These are phyloP conservation scores for Pipra filicauda DNA, from an alignment of 2,113 vertebrate species.

Conservation along the genomic window DNA sequence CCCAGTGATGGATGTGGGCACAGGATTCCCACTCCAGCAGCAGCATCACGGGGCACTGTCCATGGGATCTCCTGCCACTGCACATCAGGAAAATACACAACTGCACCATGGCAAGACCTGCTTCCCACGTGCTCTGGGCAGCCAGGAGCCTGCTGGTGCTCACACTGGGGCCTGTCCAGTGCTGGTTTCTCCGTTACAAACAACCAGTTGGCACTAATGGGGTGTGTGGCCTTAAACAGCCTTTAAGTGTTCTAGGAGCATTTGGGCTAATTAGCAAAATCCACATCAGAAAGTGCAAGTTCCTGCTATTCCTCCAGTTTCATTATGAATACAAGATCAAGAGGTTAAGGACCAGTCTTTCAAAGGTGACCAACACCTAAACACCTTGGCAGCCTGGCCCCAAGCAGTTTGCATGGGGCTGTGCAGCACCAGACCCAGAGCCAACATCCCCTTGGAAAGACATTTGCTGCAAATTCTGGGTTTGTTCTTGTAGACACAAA, in stretches of 20 bases:
- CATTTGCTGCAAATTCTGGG: not conserved
- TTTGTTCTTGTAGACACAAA: not conserved
- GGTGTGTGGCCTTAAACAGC: not conserved
- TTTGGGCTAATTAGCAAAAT: constrained; percentile 12
- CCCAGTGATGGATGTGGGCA: accelerated
- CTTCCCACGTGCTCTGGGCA: not conserved
- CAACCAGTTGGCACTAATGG: not conserved
- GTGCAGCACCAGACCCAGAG: not conserved
- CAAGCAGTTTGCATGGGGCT: not conserved
- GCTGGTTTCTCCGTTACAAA: not conserved
- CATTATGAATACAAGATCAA: constrained; percentile 12
- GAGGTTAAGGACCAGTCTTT: not conserved
- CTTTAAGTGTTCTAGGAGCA: not conserved
- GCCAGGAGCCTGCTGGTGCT: not conserved
- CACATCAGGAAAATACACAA: not conserved
- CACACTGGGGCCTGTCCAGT: not conserved
- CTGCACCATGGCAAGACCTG: not conserved
- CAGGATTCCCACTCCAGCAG: not conserved
- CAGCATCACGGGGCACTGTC: not conserved
- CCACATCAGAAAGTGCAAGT: constrained; percentile 25
- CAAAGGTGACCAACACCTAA: not conserved
- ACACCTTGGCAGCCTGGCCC: not conserved
- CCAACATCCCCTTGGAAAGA: not conserved
- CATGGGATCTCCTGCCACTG: not conserved
- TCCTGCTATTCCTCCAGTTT: not conserved